Base-by-base conservation (phyloP, 2,113 vertebrate species). In the Tachysurus vachellii region DNA sequence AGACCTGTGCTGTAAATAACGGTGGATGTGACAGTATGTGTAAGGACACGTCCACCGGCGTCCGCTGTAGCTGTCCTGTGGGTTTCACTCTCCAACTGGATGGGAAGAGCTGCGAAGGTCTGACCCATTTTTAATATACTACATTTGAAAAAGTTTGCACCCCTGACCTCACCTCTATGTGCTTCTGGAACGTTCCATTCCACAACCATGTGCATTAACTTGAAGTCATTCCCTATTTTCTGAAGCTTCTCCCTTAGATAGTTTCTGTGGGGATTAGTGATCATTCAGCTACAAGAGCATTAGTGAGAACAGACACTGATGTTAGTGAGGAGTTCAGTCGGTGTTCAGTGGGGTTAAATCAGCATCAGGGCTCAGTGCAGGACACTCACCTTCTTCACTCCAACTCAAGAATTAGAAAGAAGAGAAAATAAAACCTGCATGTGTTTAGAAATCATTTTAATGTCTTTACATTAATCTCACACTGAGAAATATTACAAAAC, bases 1-100 rank as follows among this genome's bases (percentile, higher is more conserved):
- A 99, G 93, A 99, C 97, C 0, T 99, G 98, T 85, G 97, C 97
- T 0, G 96, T 99, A 76, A 99, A 99, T 92, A 99, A 99, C 0
- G 98, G 98, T 0, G 98, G 98, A 88, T 99, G 98, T 21, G 98
- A 99, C 92, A 98, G 97, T 75, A 99, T 97, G 5, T 99, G 98
- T 86, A 99, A 99, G 89, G 98, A 99, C 91, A 99, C 98, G 17
- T 97, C 98, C 0, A 99, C 98, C 0, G 98, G 98, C 0, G 98
- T 99, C 76, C 98, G 97, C 93, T 99, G 98, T 93, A 99, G 97
- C 91, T 99, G 98, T 91, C 97, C 98, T 0, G 89, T 97, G 0
- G 98, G 98, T 84, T 99, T 99, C 93, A 98, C 95, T 0, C 95
- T 99, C 88, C 98, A 99, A 94, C 92, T 96, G 17, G 98, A 99